Evolutionary conservation across 2,888 invertebrate genomes (phyloP).

Genomic region (Watsonalla binaria): DNA sequence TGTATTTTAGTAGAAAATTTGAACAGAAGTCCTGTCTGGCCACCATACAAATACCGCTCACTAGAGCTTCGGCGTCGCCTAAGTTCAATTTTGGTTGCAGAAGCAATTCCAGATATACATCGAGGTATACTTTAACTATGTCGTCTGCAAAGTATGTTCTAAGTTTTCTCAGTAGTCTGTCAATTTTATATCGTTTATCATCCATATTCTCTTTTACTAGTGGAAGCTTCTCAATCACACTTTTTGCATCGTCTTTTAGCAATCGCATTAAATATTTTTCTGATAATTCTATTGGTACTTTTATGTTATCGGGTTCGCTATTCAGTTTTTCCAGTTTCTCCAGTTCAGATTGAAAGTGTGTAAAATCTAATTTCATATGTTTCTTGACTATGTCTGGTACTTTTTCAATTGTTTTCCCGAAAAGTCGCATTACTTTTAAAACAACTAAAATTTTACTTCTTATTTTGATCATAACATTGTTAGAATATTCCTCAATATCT

Average conservation of each 20-base stretch:
- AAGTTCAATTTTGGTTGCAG: neutral
- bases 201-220: neutral
- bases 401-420: neutral
- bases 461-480: neutral
- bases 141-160: neutral
- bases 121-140: neutral
- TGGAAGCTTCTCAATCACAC: neutral
- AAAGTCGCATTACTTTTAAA: neutral
- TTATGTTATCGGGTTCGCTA: neutral
- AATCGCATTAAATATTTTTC: neutral
- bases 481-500: neutral
- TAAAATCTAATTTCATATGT: neutral
- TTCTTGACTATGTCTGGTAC: neutral
- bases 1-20: slow-evolving; percentile 35
- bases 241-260: neutral
- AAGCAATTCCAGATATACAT: neutral
- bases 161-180: neutral
- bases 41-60: neutral
- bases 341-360: neutral
- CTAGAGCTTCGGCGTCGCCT: neutral
- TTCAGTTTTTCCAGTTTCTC: neutral
- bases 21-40: neutral
- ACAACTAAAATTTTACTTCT: neutral
- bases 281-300: neutral
- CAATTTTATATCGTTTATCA: neutral